Evolutionary conservation across 2,888 invertebrate genomes (phyloP), one percentile per base, ranked within the genome.

Genomic region (Acronicta alni): DNA sequence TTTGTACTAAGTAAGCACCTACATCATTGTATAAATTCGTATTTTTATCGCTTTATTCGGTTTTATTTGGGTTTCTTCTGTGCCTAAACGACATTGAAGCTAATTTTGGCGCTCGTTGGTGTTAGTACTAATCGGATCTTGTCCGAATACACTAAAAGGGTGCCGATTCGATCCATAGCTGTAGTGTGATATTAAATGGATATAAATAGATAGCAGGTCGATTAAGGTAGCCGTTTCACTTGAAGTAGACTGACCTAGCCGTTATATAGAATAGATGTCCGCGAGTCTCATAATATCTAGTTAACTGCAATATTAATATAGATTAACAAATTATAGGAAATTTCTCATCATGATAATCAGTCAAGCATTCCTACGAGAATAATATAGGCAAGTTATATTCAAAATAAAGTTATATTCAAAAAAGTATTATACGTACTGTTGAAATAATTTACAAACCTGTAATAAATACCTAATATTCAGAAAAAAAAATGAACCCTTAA

Each of bases 141-240:
- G 30, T 41, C 32, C 35, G 7, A 10, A 42, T 39, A 51, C 8
- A 16, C 18, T 9, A 35, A 32, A n/a, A 42, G 16, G 35, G 14
- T 71, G 15, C n/a, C 37, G 37, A 39, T 47, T 38, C 20, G 6
- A n/a, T 17, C 7, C 3, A 57, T 35, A 52, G 30, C 26, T 20
- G 38, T 49, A 42, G 51, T 42, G 16, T 30, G 35, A 51, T 17
- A 15, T 20, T 15, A 44, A 45, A 15, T 46, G 48, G 63, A 44
- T 72, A 74, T 67, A 60, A 66, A 72, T 77, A 75, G 60, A 51
- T 38, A 45, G 37, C 35, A 35, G 56, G 58, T 72, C 65, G 60
- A 76, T 78, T 54, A 62, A 69, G 57, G 16, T 18, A 53, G 14
- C 42, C 42, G 35, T 59, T 76, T 67, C 30, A 32, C 53, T 68